Evolutionary conservation across 2,113 vertebrate genomes (phyloP).

Genomic region (Chaenocephalus aceratus): DNA sequence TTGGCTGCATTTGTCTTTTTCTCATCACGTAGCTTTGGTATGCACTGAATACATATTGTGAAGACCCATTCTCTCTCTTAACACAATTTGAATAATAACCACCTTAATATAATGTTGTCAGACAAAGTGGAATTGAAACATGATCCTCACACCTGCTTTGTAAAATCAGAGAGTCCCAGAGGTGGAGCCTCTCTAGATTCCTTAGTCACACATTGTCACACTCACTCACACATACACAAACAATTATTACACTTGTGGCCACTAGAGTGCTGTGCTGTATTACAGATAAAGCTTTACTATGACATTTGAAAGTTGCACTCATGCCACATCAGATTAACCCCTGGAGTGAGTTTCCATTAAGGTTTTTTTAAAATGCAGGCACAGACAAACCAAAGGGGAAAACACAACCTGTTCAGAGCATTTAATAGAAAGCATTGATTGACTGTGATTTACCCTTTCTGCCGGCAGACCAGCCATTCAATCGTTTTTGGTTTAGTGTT

Average conservation of each 20-base stretch:
- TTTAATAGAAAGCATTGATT: constrained; percentile 20
- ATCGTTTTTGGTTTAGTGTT: not conserved
- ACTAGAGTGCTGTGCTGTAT: constrained; percentile 88
- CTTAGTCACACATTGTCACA: constrained; percentile 18
- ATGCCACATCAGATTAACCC: constrained; percentile 40
- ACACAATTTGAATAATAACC: constrained; percentile 24
- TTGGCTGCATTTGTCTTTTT: constrained; percentile 50
- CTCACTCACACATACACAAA: constrained; percentile 34
- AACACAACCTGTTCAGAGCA: constrained; percentile 23
- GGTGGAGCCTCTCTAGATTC: constrained; percentile 4
- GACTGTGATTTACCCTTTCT: constrained; percentile 24
- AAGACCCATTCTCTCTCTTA: constrained; percentile 38
- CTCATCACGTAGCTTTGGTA: constrained; percentile 65
- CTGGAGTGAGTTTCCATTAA: constrained; percentile 24
- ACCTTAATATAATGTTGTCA: constrained; percentile 31
- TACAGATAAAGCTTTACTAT: constrained; percentile 73
- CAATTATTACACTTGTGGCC: constrained; percentile 78
- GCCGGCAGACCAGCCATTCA: not conserved
- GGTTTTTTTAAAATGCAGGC: constrained; percentile 31
- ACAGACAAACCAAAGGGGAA: constrained; percentile 25
- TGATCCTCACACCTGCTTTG: constrained; percentile 59
- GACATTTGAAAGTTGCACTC: constrained; percentile 60
- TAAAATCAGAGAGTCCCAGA: constrained; percentile 48
- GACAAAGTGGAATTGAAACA: constrained; percentile 52
- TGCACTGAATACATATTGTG: constrained; percentile 44